These are phyloP conservation scores for Tetranychus urticae DNA, from an alignment of 1,140 invertebrate species.

Conservation along the genomic window DNA sequence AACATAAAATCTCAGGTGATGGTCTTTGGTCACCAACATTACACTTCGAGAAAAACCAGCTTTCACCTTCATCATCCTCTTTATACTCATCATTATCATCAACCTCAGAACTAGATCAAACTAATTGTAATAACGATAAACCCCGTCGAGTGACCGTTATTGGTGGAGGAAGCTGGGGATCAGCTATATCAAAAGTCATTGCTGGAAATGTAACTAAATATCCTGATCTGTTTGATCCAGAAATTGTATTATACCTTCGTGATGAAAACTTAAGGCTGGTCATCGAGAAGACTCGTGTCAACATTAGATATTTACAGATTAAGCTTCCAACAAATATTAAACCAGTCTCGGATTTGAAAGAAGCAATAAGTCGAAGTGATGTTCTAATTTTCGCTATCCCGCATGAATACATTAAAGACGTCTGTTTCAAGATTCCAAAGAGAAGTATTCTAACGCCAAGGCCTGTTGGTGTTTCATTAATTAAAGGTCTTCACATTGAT, in stretches of 20 bases:
- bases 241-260: conserved; percentile 1
- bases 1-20: too few relatives aligned
- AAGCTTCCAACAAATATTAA: conserved; percentile 60
- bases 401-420: conserved; percentile 76
- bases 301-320: conserved; percentile 91
- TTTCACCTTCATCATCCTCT: too few relatives aligned
- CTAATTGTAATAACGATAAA: too few relatives aligned
- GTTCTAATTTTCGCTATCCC: conserved; percentile 90
- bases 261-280: not conserved
- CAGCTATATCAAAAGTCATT: not conserved
- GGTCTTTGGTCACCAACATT: too few relatives aligned
- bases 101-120: too few relatives aligned
- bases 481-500: conserved; percentile 44
- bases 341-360: conserved; percentile 14
- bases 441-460: conserved; percentile 53
- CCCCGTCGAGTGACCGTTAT: not conserved
- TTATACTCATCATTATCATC: too few relatives aligned
- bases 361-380: conserved; percentile 73
- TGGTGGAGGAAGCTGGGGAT: conserved; percentile 3
- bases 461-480: conserved; percentile 73
- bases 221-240: not conserved
- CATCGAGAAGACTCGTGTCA: conserved; percentile 49
- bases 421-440: conserved; percentile 58
- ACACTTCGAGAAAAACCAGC: too few relatives aligned
- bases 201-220: not conserved